Evolutionary conservation across 1,140 invertebrate genomes (phyloP).

Genomic region (Drosophila nebulosa): DNA sequence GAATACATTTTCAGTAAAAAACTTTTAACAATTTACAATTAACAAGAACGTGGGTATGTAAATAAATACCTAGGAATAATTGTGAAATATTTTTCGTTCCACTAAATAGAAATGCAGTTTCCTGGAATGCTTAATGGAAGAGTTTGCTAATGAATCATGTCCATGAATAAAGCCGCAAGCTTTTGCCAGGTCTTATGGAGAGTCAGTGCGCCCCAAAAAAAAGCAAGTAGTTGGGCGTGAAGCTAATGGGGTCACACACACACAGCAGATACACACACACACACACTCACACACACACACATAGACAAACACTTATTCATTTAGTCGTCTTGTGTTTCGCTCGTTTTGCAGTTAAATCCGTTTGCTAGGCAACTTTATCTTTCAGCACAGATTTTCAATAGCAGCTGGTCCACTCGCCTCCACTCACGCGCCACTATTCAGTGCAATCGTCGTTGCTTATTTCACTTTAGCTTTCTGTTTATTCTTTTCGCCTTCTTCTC

Average conservation of each 20-base stretch:
- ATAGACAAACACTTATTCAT: background rate
- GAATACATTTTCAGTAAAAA: too few relatives aligned
- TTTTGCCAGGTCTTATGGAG: conserved; percentile 4
- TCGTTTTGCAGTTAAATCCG: conserved; percentile 59
- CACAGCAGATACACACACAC: conserved; percentile 14
- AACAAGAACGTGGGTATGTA: too few relatives aligned
- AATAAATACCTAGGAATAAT: too few relatives aligned
- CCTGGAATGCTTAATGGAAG: conserved; percentile 15
- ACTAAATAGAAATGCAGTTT: conserved; percentile 3
- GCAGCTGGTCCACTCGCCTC: conserved; percentile 33
- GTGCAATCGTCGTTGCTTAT: conserved; percentile 62
- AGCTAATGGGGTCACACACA: conserved; percentile 52
- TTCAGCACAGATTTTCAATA: conserved; percentile 68
- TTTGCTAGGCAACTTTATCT: conserved; percentile 69
- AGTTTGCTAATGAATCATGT: conserved; percentile 56
- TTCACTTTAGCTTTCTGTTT: conserved; percentile 32
- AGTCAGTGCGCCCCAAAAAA: background rate
- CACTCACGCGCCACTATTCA: conserved; percentile 29
- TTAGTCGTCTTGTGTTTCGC: conserved; percentile 20
- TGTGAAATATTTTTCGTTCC: background rate
- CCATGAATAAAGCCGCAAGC: conserved; percentile 46
- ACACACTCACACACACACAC: background rate
- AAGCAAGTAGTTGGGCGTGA: conserved; percentile 28
- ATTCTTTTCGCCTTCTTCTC: background rate
- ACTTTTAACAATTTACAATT: too few relatives aligned